Evolutionary conservation across 2,888 invertebrate genomes (phyloP), one percentile per base, ranked within the genome.

Genomic region (Steromphala cineraria): DNA sequence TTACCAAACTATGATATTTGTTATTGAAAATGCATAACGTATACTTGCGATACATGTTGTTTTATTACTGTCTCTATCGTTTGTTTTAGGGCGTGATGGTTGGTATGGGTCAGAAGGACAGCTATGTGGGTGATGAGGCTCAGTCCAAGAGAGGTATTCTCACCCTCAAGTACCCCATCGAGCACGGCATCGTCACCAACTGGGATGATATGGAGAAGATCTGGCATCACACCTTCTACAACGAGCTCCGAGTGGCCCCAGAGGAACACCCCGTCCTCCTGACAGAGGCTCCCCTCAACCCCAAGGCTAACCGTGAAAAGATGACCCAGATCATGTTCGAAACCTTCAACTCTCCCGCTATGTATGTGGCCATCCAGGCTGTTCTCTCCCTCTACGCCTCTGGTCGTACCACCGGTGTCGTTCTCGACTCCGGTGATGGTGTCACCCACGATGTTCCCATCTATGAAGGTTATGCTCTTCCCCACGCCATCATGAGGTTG

Each of bases 321-420:
- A 97, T 97, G 97, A 97, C 97, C 78, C 91, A 91, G 87, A 91
- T 91, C 81, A 90, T 91, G 85, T 86, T 87, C 78, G 86, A 86
- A 98, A 98, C 95, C 91, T 97, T 97, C 95, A 97, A 97, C 95
- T 96, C 97, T 78, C 97, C 98, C 86, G 97, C 97, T 92, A 97
- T 97, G 97, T 98, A 97, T 94, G 97, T 98, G 86, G 97, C 97
- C 93, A 97, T 96, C 87, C 98, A 98, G 94, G 98, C 98, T 83
- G 98, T 98, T 81, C 98, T 98, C 94, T 98, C 97, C 71, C 95
- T 98, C 94, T 98, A 98, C 94, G 98, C 98, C 87, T 97, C 97
- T 93, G 98, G 98, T 95, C 97, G 98, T 96, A 98, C 98, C 94
- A 98, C 98, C 94, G 98, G 98, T 95, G 97, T 98, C 94, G 98